Base-by-base conservation (phyloP, 2,888 invertebrate species). In the Neria commutata region DNA sequence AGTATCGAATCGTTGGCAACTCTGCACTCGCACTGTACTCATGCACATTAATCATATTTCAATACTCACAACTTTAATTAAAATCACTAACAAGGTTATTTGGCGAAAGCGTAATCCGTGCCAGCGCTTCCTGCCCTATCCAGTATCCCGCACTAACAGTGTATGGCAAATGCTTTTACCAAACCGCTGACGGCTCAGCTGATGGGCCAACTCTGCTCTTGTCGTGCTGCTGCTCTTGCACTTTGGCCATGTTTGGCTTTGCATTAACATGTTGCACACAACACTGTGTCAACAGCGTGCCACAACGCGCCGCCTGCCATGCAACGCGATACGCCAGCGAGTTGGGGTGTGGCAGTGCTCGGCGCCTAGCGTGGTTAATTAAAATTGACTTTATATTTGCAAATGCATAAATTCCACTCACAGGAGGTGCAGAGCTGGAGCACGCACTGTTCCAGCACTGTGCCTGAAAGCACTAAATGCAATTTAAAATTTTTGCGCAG, bases 41-140 rank as follows among this genome's bases (percentile, higher is more conserved):
- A n/a, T n/a, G n/a, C n/a, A n/a, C n/a, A n/a, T n/a, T n/a, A n/a
- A n/a, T n/a, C n/a, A n/a, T n/a, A 72, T 76, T 70, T 75, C 73
- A 75, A 77, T 78, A 76, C 78, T 78, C 79, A 77, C 79, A 74
- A 76, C 75, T 78, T 78, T 78, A 81, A 81, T 80, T 81, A 80
- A 80, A 78, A 79, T 75, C 74, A 72, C 76, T 78, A 81, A 80
- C 81, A 79, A 78, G 77, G 78, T 81, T 81, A 81, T 81, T 77
- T 73, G 74, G 67, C 67, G 63, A 62, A 61, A 47, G 14, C 63
- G 61, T 58, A 57, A 54, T 52, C 10, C 52, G 53, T 37, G 26
- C 54, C 26, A 40, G 29, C 26, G 1, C 47, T 10, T 52, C n/a
- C 47, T 37, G 8, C 40, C 48, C 29, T 52, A 42, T 42, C 24